Evolutionary conservation across 2,113 vertebrate genomes (phyloP).

Genomic region (Gasterosteus nipponicus): DNA sequence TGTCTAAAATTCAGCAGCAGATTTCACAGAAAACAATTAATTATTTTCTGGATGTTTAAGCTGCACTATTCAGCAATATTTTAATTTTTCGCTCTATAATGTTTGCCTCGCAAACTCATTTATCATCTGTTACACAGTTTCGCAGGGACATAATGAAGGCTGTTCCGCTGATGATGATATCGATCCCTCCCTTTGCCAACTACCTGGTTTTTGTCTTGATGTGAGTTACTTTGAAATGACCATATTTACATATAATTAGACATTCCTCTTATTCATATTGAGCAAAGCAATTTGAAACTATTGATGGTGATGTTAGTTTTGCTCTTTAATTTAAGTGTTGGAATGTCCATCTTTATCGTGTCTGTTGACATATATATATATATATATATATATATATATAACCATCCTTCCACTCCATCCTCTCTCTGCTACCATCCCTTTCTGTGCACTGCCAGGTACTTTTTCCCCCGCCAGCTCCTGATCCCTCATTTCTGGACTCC

Average conservation of each 20-base stretch:
- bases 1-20: neutral
- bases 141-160: slow-evolving; percentile 89
- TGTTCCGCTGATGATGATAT: slow-evolving; percentile 86
- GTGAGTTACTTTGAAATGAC: slow-evolving; percentile 82
- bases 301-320: neutral
- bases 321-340: neutral
- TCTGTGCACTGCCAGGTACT: slow-evolving; percentile 83
- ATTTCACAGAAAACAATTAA: neutral
- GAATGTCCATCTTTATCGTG: neutral
- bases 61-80: neutral
- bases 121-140: slow-evolving; percentile 80
- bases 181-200: slow-evolving; percentile 94
- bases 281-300: neutral
- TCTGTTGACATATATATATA: neutral
- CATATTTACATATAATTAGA: neutral
- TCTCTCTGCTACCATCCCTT: slow-evolving; percentile 7
- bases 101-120: slow-evolving; percentile 1
- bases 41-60: neutral
- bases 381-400: neutral
- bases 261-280: neutral
- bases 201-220: slow-evolving; percentile 93
- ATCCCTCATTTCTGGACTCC: slow-evolving; percentile 92
- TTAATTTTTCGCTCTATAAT: neutral
- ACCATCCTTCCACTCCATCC: neutral
- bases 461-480: slow-evolving; percentile 92